phyloP scores from a whole-genome alignment of 2,113 vertebrate genomes.

The Equus przewalskii region DNA sequence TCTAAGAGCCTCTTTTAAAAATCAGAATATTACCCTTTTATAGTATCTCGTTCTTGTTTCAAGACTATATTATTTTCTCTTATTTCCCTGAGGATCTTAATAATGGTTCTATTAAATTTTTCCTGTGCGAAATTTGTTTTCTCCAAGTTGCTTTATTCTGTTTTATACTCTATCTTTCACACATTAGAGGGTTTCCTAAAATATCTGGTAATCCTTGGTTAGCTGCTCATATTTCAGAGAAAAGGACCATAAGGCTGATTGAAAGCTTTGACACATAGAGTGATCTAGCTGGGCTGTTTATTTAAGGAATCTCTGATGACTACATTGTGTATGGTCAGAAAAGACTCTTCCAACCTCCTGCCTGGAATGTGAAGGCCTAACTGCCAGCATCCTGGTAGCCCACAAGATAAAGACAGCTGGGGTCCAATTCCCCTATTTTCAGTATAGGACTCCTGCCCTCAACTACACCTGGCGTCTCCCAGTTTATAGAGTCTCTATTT shows the following conservation, averaged over 20 bases:
- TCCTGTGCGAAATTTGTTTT: slow-evolving; percentile 18
- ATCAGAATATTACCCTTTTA: neutral
- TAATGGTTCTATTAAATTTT: slow-evolving; percentile 8
- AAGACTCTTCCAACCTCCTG: neutral
- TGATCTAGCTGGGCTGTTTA: neutral
- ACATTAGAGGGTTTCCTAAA: neutral
- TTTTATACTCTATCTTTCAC: slow-evolving; percentile 21
- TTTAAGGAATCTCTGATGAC: slow-evolving; percentile 15
- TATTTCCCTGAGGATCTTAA: neutral
- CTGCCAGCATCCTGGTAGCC: neutral
- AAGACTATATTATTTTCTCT: slow-evolving; percentile 23
- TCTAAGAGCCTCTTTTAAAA: neutral
- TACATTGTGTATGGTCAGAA: neutral
- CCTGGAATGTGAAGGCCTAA: neutral
- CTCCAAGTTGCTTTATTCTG: slow-evolving; percentile 1
- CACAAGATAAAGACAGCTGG: neutral
- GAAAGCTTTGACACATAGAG: neutral
- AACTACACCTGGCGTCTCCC: neutral
- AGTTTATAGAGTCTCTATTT: neutral
- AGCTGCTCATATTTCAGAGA: neutral
- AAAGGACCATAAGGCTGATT: neutral
- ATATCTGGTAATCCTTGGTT: slow-evolving; percentile 40
- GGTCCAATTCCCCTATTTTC: neutral
- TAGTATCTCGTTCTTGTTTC: neutral
- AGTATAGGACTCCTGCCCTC: neutral